phyloP scores from a whole-genome alignment of 2,797 vertebrate genomes.

The Uromys caudimaculatus region DNA sequence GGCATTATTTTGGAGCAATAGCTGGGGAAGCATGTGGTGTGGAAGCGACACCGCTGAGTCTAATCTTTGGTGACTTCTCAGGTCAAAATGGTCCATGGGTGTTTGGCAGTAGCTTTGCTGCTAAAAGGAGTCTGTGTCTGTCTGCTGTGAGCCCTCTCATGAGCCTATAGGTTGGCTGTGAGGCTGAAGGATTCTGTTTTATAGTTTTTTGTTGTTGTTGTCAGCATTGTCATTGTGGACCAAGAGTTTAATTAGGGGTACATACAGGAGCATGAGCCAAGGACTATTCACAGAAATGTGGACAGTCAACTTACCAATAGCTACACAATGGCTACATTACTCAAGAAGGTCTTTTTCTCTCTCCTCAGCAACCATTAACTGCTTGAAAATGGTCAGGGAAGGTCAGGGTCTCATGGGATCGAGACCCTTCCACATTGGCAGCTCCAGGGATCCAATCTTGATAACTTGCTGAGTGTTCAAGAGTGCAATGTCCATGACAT shows the following conservation, averaged over 20 bases:
- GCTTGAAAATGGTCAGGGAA: background rate
- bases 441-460: background rate
- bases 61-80: background rate
- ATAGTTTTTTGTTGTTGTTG: background rate
- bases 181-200: background rate
- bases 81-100: background rate
- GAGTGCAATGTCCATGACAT: background rate
- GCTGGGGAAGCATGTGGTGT: background rate
- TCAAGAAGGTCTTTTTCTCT: background rate
- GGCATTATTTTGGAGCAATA: accelerated
- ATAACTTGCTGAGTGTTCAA: background rate
- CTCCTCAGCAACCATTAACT: background rate
- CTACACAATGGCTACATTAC: background rate
- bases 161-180: background rate
- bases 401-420: background rate
- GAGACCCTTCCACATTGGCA: background rate
- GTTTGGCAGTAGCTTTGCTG: background rate
- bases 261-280: background rate
- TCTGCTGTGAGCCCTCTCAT: background rate
- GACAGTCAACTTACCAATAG: background rate
- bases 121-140: background rate
- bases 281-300: background rate
- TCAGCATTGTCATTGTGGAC: background rate
- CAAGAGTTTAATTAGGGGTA: background rate
- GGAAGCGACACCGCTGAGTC: too few relatives aligned